Conservation (phyloP, 2,113 vertebrate genomes). For the Chlamydotis undulata region DNA sequence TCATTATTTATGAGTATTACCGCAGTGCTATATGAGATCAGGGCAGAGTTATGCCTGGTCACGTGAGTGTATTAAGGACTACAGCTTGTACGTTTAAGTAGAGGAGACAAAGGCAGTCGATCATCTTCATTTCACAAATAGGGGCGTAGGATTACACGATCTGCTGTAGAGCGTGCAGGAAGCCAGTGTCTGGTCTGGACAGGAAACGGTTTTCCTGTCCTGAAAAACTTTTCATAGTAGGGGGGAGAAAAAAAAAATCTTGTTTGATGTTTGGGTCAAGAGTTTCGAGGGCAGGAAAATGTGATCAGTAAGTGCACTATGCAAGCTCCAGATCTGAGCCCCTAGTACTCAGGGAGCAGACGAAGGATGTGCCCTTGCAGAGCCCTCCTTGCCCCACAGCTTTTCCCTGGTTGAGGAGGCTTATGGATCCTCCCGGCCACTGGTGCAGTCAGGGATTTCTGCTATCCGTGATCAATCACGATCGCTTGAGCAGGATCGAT, state of each 20-base stretch:
- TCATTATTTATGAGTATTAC: conserved; percentile 44
- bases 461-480: fast-evolving
- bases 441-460: neutral
- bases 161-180: conserved; percentile 45
- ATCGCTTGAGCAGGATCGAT: neutral
- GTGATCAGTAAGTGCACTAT: fast-evolving
- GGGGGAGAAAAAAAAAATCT: neutral
- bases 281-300: neutral
- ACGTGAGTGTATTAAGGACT: neutral
- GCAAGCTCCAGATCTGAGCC: neutral
- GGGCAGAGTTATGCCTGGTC: conserved; percentile 33
- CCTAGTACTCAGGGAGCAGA: neutral
- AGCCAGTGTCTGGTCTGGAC: conserved; percentile 59
- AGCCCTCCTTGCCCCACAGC: neutral
- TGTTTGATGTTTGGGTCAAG: neutral
- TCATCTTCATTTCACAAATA: conserved; percentile 56
- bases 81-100: neutral
- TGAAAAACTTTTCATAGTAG: conserved; percentile 44
- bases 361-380: neutral
- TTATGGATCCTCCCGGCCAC: neutral
- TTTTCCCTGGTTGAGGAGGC: neutral
- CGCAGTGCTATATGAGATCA: conserved; percentile 19
- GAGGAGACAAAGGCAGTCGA: conserved; percentile 62
- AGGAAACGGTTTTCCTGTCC: conserved; percentile 63
- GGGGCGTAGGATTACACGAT: conserved; percentile 54